Evolutionary conservation across 2,797 vertebrate genomes (phyloP).

Genomic region (Siniperca obscura): DNA sequence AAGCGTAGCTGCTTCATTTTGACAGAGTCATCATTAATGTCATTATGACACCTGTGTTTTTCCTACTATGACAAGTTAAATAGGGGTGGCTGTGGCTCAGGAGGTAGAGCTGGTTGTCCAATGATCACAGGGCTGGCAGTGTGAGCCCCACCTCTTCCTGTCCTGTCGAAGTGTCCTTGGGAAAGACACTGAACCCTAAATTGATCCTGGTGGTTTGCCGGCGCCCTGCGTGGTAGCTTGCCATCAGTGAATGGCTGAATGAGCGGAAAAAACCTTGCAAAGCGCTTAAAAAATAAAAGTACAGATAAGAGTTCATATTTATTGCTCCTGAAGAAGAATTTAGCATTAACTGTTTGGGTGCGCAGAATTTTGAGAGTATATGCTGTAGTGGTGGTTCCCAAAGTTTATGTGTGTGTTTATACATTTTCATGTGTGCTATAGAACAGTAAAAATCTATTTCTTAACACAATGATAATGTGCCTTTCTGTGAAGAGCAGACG

Average conservation of each 20-base stretch:
- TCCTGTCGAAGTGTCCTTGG: too few relatives aligned
- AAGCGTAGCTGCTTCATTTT: neutral
- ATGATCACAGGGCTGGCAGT: too few relatives aligned
- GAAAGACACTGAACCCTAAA: too few relatives aligned
- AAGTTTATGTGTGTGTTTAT: neutral
- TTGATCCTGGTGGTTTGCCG: too few relatives aligned
- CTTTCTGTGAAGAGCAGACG: neutral
- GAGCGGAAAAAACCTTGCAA: too few relatives aligned
- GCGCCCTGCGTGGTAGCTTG: too few relatives aligned
- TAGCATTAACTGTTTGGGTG: neutral
- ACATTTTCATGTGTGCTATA: neutral
- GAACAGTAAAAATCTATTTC: neutral
- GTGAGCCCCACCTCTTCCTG: too few relatives aligned
- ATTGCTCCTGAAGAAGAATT: neutral
- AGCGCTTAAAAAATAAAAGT: too few relatives aligned
- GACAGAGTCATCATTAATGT: neutral
- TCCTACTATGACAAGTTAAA: neutral
- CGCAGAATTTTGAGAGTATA: neutral
- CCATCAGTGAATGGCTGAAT: too few relatives aligned
- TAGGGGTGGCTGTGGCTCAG: too few relatives aligned
- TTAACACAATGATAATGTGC: neutral
- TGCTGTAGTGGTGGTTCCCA: neutral
- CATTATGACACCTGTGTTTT: neutral
- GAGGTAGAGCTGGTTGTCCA: too few relatives aligned
- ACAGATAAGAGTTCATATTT: neutral